Evolutionary conservation across 1,140 invertebrate species (phyloP).

Genomic region (Papilio dardanus): DNA sequence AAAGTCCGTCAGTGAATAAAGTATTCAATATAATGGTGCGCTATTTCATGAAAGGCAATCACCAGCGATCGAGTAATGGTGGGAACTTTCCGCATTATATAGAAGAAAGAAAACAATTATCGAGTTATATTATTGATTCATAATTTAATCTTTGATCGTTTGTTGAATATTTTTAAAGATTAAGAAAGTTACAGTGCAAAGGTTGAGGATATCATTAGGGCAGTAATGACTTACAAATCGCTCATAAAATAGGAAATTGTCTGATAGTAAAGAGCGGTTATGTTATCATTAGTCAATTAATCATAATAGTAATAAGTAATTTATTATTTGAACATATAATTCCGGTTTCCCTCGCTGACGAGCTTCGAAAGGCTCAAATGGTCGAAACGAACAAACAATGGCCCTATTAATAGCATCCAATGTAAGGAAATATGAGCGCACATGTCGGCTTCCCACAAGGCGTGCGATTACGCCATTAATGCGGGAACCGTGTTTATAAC

Average conservation of each 20-base stretch:
- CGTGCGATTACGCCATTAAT: conserved; percentile 54
- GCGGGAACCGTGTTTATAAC: conserved; percentile 56
- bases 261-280: too few relatives aligned
- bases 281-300: background rate
- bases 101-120: background rate
- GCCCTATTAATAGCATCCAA: conserved; percentile 21
- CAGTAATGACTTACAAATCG: too few relatives aligned
- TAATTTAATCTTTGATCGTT: background rate
- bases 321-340: background rate
- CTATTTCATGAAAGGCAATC: conserved; percentile 14
- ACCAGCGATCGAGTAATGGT: background rate
- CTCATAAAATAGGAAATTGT: too few relatives aligned
- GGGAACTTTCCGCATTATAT: background rate
- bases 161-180: too few relatives aligned
- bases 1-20: conserved; percentile 5
- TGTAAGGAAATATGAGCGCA: conserved; percentile 42
- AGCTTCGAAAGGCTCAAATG: conserved; percentile 12
- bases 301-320: background rate
- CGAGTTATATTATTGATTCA: background rate
- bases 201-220: too few relatives aligned
- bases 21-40: background rate
- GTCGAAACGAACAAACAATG: conserved; percentile 33
- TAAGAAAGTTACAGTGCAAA: too few relatives aligned
- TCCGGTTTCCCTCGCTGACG: background rate
- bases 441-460: conserved; percentile 55